Conservation (phyloP, 2,888 invertebrate species). For the Plutella xylostella region DNA sequence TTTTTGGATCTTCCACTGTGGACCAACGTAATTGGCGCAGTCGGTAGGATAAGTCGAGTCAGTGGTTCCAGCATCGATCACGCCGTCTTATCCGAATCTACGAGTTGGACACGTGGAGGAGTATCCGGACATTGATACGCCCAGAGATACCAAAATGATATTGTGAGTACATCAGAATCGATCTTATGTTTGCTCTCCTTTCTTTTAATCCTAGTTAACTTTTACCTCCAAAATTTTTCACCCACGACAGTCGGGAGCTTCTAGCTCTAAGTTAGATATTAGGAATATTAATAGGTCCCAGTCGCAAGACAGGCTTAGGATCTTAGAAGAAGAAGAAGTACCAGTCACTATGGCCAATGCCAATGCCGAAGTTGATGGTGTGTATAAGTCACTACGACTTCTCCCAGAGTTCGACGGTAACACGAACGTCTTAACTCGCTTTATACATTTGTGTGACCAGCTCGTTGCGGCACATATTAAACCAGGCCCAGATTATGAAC, state of each 20-base stretch:
- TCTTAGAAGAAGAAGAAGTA: background rate
- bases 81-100: no score
- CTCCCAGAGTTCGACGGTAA: slow-evolving; percentile 3
- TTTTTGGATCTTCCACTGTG: no score
- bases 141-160: no score
- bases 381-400: background rate
- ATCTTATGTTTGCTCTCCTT: no score
- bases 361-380: background rate
- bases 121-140: no score
- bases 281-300: no score
- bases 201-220: background rate
- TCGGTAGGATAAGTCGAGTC: no score
- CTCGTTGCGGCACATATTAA: background rate
- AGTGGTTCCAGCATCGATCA: no score
- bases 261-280: background rate
- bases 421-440: background rate
- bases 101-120: no score
- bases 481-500: background rate
- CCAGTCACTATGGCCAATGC: background rate
- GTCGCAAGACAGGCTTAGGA: background rate
- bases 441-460: background rate
- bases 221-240: background rate
- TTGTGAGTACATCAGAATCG: no score
- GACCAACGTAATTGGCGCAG: no score
- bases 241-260: background rate